Evolutionary conservation across 2,797 vertebrate genomes (phyloP), one percentile per base, ranked within the genome.

Genomic region (Poecilia wingei): DNA sequence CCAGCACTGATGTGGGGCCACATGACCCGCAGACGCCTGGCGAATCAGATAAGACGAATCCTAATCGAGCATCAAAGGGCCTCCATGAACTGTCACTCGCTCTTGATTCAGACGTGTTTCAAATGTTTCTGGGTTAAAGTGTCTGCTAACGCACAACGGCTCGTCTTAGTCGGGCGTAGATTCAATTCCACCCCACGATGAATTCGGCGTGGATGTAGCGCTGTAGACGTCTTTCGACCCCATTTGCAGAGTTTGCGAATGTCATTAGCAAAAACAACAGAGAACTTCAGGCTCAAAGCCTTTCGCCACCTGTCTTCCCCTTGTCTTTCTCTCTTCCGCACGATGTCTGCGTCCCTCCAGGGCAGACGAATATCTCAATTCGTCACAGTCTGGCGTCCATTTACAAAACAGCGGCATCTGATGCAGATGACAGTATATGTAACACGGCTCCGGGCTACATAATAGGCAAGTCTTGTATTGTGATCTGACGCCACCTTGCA

Each of bases 131-230:
- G 20, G 46, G 45, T 51, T 76, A 9, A 51, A 39, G 2, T 51
- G 45, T 79, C 84, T 79, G 79, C 87, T 83, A 87, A 89, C 85
- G 85, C 87, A 91, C 84, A 82, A 86, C 86, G 86, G 88, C 87
- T 84, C 18, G 72, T 64, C 71, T 57, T 46, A 61, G 72, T 82
- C 69, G 20, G 76, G 72, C 78, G 68, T 86, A 91, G 79, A 89
- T 85, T 85, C 75, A 74, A 53, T 64, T 46, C 79, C 46, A 75
- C 76, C 22, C 25, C 20, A 45, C 20, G 31, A 10, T n/a, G 79
- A 86, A 81, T 83, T 84, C 81, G 84, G 82, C 80, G 77, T 6
- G 31, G 53, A 82, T 55, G 71, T 81, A 77, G 79, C 85, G 77
- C 57, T 74, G 66, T 69, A 84, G 33, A 7, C 71, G 47, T 20